Percentiles rank a stretch among this genome's conserved stretches.
These are phyloP conservation scores for Calonectris borealis DNA, from an alignment of 2,113 vertebrate genomes.

Conservation along the genomic window DNA sequence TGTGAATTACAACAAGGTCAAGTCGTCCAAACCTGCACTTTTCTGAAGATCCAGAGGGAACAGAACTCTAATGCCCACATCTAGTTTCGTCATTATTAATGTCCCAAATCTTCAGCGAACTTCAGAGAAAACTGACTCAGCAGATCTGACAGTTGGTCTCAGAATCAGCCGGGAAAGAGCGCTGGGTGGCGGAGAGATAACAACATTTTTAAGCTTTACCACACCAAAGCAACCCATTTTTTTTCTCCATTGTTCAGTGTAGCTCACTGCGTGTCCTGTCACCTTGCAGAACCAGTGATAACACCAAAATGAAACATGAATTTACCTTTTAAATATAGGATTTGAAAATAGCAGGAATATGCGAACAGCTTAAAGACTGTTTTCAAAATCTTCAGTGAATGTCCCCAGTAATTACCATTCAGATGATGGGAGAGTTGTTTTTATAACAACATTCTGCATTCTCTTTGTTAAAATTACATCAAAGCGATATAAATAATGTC, in stretches of 20 bases:
- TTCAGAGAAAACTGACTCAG: background rate
- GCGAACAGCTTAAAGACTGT: background rate
- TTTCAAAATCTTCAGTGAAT: background rate
- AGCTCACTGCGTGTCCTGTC: background rate
- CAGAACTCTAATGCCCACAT: background rate
- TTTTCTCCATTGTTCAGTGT: background rate
- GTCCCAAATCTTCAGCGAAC: background rate
- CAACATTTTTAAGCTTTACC: background rate
- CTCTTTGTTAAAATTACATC: background rate
- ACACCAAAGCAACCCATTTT: background rate
- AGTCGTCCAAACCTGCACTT: background rate
- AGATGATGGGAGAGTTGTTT: background rate
- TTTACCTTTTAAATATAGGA: background rate
- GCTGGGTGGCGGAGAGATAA: rapidly evolving
- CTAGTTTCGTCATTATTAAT: background rate
- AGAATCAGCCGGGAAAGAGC: background rate
- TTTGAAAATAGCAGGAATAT: background rate
- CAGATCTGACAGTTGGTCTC: background rate
- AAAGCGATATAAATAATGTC: background rate
- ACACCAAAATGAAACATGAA: background rate
- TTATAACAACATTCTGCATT: background rate
- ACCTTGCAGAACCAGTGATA: background rate
- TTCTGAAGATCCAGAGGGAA: background rate
- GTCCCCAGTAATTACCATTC: background rate
- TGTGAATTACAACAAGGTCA: conserved; percentile 11